These are phyloP conservation scores for Holotrichia oblita DNA, from an alignment of 1,140 invertebrate species.

Conservation along the genomic window DNA sequence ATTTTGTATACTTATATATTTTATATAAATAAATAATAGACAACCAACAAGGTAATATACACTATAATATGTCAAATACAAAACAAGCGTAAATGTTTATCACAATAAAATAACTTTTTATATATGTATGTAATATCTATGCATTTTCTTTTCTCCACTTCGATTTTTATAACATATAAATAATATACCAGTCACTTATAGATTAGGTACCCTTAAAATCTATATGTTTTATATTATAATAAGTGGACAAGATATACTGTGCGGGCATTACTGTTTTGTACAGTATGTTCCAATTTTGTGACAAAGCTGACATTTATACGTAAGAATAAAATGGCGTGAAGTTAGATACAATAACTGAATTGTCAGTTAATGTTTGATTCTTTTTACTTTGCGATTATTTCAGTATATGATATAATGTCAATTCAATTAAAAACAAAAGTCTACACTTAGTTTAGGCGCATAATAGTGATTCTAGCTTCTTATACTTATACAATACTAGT, in stretches of 20 bases:
- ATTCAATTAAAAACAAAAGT: no score
- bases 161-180: background rate
- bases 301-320: slow-evolving; percentile 20
- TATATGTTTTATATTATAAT: slow-evolving; percentile 43
- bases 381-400: no score
- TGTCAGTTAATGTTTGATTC: no score
- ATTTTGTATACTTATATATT: slow-evolving; percentile 18
- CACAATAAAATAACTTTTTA: slow-evolving; percentile 31
- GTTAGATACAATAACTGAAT: no score
- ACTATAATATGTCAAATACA: slow-evolving; percentile 36
- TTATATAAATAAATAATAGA: slow-evolving; percentile 20
- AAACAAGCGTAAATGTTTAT: slow-evolving; percentile 33
- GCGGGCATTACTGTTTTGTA: slow-evolving; percentile 50
- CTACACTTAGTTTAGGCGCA: no score
- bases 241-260: slow-evolving; percentile 58
- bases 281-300: slow-evolving; percentile 32
- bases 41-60: slow-evolving; percentile 1
- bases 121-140: slow-evolving; percentile 1
- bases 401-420: no score
- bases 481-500: no score
- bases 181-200: slow-evolving; percentile 36
- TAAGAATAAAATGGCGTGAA: background rate
- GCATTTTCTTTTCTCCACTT: slow-evolving; percentile 1
- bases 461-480: no score
- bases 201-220: slow-evolving; percentile 37